Base-by-base conservation (phyloP, 2,113 vertebrate genomes). In the Onychorhynchus coronatus region DNA sequence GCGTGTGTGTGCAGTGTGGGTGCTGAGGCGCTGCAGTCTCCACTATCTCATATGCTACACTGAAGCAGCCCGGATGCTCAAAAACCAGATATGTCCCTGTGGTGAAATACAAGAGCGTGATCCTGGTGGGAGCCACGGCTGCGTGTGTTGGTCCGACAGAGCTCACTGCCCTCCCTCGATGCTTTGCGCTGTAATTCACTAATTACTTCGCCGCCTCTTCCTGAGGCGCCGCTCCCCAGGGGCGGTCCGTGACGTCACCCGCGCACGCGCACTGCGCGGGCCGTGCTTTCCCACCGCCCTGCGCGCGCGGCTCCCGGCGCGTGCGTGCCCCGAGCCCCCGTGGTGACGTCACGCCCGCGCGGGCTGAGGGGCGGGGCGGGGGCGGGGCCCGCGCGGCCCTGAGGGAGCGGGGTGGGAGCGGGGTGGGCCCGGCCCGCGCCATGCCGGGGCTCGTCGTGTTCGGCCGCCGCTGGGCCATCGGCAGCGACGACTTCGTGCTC, bases 401-500 rank as follows among this genome's bases (percentile, higher is more conserved):
- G 66, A 12, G 46, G 68, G 58, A 21, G 28, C 63, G 15, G n/a
- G n/a, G n/a, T n/a, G n/a, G n/a, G n/a, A n/a, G n/a, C n/a, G n/a
- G n/a, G n/a, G n/a, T n/a, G n/a, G n/a, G 52, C 17, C 28, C 30
- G 28, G 50, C 28, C 47, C 41, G 33, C 76, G 95, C 33, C 17
- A 99, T 99, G 99, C 99, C 99, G 17, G 99, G 99, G 3, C 94
- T 99, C 96, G 98, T 99, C 78, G 97, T 98, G 28, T 99, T 99
- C 76, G 99, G 99, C 47, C 97, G 99, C 94, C 99, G 99, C 72
- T 99, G 99, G 99, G 98, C 98, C 28, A 98, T 99, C 35, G 99
- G 98, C 92, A 99, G 99, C 79, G 99, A 99, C 71, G 99, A 99
- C 90, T 97, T 99, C n/a, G 99, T 99, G 14, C 98, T 99, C 66